phyloP scores from a whole-genome alignment of 2,888 invertebrate species.

The Ceraclea dissimilis region DNA sequence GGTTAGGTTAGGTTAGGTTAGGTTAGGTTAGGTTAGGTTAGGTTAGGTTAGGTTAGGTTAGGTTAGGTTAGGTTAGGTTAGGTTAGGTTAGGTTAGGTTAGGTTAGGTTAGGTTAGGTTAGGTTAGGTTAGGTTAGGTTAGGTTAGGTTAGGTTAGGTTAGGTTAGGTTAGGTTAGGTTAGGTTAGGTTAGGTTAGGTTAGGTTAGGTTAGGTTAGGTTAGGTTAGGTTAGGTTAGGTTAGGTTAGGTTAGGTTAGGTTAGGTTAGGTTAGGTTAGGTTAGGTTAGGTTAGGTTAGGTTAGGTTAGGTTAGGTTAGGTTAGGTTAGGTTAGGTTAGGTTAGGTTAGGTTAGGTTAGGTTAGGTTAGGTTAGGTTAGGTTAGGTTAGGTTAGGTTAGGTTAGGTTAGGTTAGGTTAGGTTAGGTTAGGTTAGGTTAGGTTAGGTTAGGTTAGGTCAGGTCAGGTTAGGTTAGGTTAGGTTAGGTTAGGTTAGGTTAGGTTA shows the following conservation, averaged over 20 bases:
- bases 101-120: slow-evolving; percentile 12
- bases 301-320: not conserved
- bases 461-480: no score
- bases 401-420: no score
- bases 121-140: slow-evolving; percentile 8
- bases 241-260: slow-evolving; percentile 7
- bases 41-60: no score
- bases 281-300: slow-evolving; percentile 2
- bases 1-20: no score
- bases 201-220: slow-evolving; percentile 9
- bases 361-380: no score
- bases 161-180: slow-evolving; percentile 6
- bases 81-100: slow-evolving; percentile 10
- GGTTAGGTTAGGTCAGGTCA: no score
- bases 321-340: not conserved
- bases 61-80: slow-evolving; percentile 8
- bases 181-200: slow-evolving; percentile 9
- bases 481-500: no score
- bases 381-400: no score
- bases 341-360: no score
- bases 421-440: no score
- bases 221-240: slow-evolving; percentile 9
- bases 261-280: slow-evolving; percentile 1
- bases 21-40: no score
- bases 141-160: slow-evolving; percentile 10